These are phyloP conservation scores for Lithophane semibrunnea DNA, from an alignment of 2,888 invertebrate genomes.

Conservation along the genomic window DNA sequence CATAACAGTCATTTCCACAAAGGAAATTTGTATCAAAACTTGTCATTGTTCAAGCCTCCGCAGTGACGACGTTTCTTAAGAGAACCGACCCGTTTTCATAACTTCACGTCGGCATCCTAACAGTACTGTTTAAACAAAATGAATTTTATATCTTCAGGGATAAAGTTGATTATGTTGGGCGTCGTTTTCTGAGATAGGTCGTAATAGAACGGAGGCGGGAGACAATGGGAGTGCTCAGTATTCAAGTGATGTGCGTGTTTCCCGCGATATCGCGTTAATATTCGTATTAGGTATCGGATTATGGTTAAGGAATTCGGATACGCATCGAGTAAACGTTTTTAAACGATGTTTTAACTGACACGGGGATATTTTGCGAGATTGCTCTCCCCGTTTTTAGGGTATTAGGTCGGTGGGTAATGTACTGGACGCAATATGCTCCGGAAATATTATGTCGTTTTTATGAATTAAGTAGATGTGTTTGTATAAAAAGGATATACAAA, in stretches of 20 bases:
- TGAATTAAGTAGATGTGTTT: conserved; percentile 44
- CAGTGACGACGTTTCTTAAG: conserved; percentile 67
- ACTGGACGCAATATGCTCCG: conserved; percentile 41
- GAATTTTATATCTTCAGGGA: conserved; percentile 61
- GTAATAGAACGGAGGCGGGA: conserved; percentile 55
- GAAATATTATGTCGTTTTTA: conserved; percentile 45
- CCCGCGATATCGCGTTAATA: conserved; percentile 83
- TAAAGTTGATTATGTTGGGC: conserved; percentile 68
- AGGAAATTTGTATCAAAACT: conserved; percentile 84
- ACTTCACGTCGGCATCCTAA: conserved; percentile 70
- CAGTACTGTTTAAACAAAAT: conserved; percentile 64
- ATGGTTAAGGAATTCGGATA: conserved; percentile 71
- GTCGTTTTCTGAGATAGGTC: conserved; percentile 55
- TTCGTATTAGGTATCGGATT: conserved; percentile 80
- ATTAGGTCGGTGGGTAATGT: conserved; percentile 54
- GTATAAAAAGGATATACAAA: not conserved
- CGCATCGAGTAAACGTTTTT: conserved; percentile 66
- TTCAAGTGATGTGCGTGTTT: conserved; percentile 79
- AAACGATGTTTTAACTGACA: conserved; percentile 66
- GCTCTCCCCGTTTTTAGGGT: conserved; percentile 32
- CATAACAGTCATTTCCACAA: conserved; percentile 77
- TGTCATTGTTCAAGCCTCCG: conserved; percentile 74
- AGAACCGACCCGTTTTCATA: conserved; percentile 72
- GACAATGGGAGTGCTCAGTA: conserved; percentile 81
- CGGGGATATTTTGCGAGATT: conserved; percentile 38